Conservation (phyloP, 2,888 invertebrate genomes). For the Morpho helenor region DNA sequence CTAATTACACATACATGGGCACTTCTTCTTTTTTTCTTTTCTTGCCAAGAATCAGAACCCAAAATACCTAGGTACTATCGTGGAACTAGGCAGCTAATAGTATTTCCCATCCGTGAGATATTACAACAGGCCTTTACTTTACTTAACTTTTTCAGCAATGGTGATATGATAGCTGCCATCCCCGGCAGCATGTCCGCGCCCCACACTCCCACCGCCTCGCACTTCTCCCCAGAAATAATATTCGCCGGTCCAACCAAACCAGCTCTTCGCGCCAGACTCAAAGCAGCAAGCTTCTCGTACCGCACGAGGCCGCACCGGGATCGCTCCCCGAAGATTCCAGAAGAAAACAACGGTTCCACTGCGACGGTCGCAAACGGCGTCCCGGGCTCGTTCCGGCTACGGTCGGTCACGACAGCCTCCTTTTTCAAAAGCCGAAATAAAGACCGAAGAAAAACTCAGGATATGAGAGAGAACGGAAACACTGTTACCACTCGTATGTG, state of each 20-base stretch:
- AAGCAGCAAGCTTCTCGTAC: slow-evolving; percentile 64
- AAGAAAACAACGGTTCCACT: slow-evolving; percentile 41
- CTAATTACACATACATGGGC: no score
- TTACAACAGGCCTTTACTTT: neutral
- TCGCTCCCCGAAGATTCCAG: slow-evolving; percentile 49
- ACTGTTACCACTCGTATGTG: slow-evolving; percentile 58
- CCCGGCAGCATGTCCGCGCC: slow-evolving; percentile 55
- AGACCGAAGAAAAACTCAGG: slow-evolving; percentile 43
- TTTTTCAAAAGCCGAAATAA: slow-evolving; percentile 52
- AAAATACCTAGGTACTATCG: no score
- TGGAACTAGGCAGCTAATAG: no score
- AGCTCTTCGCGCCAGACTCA: slow-evolving; percentile 49
- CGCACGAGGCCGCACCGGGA: slow-evolving; percentile 49
- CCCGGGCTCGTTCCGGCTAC: slow-evolving; percentile 52
- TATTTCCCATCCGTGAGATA: neutral
- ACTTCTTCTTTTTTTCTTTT: no score
- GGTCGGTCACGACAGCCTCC: slow-evolving; percentile 61
- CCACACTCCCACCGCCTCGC: slow-evolving; percentile 64
- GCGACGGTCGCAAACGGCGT: slow-evolving; percentile 45
- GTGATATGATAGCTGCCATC: slow-evolving; percentile 45
- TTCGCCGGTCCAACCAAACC: slow-evolving; percentile 30
- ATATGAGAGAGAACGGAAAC: slow-evolving; percentile 48
- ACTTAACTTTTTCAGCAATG: slow-evolving; percentile 28
- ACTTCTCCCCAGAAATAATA: slow-evolving; percentile 28
- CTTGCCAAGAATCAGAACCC: no score